A percentile compares a stretch with the other conserved stretches of the same genome.
phyloP scores from a whole-genome alignment of 2,113 vertebrate species.

The Misgurnus mizolepis region DNA sequence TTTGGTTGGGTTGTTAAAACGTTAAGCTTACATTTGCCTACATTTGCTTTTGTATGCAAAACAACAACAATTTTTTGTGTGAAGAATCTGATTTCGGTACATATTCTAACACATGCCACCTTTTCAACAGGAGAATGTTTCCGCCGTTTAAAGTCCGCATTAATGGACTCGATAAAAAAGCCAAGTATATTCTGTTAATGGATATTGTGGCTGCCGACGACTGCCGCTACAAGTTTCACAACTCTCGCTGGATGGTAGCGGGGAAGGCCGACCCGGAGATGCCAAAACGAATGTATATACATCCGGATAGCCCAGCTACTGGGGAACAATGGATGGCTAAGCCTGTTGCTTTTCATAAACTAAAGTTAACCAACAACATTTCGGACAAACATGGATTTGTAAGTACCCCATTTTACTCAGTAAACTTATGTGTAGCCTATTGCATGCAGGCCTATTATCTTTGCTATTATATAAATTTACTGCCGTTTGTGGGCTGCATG shows the following conservation, averaged over 20 bases:
- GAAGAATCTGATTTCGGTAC: not conserved
- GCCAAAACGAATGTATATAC: conserved; percentile 99
- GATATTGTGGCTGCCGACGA: conserved; percentile 98
- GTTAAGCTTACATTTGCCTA: conserved; percentile 20
- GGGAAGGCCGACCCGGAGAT: conserved; percentile 98
- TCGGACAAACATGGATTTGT: conserved; percentile 99
- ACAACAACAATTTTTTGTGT: too few species aligned
- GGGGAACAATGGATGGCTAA: conserved; percentile 99
- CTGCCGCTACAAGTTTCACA: conserved; percentile 98
- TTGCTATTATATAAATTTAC: not conserved
- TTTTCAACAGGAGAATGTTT: conserved; percentile 89
- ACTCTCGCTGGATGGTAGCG: conserved; percentile 98
- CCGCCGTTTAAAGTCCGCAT: conserved; percentile 98
- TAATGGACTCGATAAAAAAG: conserved; percentile 96
- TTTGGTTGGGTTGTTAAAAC: conserved; percentile 16
- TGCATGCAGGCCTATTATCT: not conserved
- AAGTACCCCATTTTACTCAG: conserved; percentile 70
- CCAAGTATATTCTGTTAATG: conserved; percentile 97
- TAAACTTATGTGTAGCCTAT: not conserved
- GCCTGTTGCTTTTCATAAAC: conserved; percentile 96
- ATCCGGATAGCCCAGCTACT: conserved; percentile 96
- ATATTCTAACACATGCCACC: conserved; percentile 44
- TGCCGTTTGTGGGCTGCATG: conserved; percentile 11
- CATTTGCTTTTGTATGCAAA: not conserved
- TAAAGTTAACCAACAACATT: conserved; percentile 99